Base-by-base conservation (phyloP, 2,113 vertebrate species). In the Pterocles gutturalis region DNA sequence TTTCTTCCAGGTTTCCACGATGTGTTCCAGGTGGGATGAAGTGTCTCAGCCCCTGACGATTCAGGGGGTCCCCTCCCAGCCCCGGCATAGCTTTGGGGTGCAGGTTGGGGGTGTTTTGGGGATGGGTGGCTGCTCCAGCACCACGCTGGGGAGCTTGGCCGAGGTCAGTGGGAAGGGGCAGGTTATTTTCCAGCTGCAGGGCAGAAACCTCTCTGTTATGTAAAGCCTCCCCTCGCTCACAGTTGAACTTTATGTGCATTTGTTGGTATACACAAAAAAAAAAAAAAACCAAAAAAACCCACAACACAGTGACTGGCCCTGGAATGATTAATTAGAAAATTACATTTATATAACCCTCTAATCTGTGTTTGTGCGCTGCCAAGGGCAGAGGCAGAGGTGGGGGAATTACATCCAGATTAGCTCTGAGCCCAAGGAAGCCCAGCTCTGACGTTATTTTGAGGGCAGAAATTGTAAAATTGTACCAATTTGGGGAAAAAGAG, bases 271-370 rank as follows among this genome's bases (percentile, higher is more conserved):
- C 14, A 22, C 20, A 15, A 53, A 29, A 51, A 34, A 65, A 17
- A 22, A 54, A 22, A 21, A 51, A 46, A 18, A 22, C 5, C 29
- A 21, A 12, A 34, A 72, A 28, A 13, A 38, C 45, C 11, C 11
- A 38, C 38, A n/a, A 55, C 83, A 48, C 81, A 9, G 72, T 17
- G 65, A 82, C 92, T 93, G 93, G 95, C 95, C 97, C 97, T 29
- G 51, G 64, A 82, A 93, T 95, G 97, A 97, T 98, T 98, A 98
- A 98, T 98, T 98, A 98, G 98, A 96, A 98, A 98, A 98, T 98
- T 97, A 97, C 98, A 97, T 98, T 98, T 98, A 98, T 97, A 94
- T 98, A 98, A 98, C 98, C 92, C 96, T 95, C 97, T 98, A 98
- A 98, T 98, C 98, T 98, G 97, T 75, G 34, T 90, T 96, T 91